These are phyloP conservation scores for Corvus hawaiiensis DNA, from an alignment of 2,113 vertebrate species.

Conservation along the genomic window DNA sequence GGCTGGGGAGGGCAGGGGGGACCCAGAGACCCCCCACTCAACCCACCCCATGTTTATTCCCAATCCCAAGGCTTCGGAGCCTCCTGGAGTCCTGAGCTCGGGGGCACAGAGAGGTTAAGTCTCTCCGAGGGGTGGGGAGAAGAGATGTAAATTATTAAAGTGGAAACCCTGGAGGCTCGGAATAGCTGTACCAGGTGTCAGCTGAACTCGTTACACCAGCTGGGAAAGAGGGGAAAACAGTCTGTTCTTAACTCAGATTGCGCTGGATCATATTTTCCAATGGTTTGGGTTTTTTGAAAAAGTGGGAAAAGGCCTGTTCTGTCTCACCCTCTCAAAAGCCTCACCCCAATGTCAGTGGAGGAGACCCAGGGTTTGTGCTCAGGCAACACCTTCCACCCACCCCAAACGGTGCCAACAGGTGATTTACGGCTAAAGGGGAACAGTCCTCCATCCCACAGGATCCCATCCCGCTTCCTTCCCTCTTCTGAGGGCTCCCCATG, in stretches of 20 bases:
- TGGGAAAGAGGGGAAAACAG: not conserved
- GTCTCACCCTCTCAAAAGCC: rapidly evolving
- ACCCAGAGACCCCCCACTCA: rapidly evolving
- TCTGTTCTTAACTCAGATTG: not conserved
- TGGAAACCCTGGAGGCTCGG: slow-evolving; percentile 10
- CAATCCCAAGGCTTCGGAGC: rapidly evolving
- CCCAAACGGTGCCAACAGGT: rapidly evolving
- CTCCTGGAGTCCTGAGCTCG: not conserved
- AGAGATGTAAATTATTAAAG: slow-evolving; percentile 35
- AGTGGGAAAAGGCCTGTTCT: rapidly evolving
- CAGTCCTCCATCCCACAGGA: not conserved
- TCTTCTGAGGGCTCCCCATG: not conserved
- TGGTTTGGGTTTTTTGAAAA: rapidly evolving
- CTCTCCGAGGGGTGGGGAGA: not conserved
- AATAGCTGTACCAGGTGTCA: not conserved
- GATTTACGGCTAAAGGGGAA: not conserved
- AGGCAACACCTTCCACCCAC: not conserved
- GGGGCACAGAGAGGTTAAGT: not conserved
- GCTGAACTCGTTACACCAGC: not conserved
- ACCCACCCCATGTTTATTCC: not conserved
- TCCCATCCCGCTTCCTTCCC: rapidly evolving
- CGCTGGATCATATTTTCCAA: not conserved
- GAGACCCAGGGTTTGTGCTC: rapidly evolving
- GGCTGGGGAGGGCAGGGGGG: not conserved
- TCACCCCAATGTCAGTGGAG: rapidly evolving